These are phyloP conservation scores for Coelopa pilipes DNA, from an alignment of 2,888 invertebrate genomes.

Conservation along the genomic window DNA sequence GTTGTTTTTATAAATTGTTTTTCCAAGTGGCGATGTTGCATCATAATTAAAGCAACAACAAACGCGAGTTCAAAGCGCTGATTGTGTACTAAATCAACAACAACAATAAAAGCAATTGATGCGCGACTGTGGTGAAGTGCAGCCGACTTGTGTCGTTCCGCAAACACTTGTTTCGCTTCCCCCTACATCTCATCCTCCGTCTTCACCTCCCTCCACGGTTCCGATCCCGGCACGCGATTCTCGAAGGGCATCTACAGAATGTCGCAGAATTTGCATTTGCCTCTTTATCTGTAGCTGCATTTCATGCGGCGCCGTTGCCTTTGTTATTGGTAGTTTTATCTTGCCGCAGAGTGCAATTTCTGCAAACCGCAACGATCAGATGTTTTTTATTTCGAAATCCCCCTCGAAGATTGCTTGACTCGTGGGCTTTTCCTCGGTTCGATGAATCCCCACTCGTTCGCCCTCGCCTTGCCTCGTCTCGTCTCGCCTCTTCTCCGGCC, in stretches of 20 bases:
- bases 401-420: neutral
- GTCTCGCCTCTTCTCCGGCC: neutral
- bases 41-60: no score
- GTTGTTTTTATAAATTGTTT: neutral
- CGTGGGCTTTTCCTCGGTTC: neutral
- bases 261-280: neutral
- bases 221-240: neutral
- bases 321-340: no score
- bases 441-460: neutral
- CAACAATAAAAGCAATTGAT: neutral
- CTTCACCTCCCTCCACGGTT: no score
- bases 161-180: conserved; percentile 13
- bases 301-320: no score
- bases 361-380: neutral
- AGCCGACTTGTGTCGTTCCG: neutral
- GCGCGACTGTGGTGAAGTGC: neutral
- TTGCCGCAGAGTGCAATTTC: neutral
- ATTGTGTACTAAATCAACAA: no score
- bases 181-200: no score
- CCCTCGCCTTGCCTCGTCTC: neutral
- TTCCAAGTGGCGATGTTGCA: no score
- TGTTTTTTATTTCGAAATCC: neutral
- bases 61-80: no score
- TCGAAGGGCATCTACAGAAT: neutral
- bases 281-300: neutral